A percentile compares a stretch with the other conserved stretches of the same genome.
phyloP scores from a whole-genome alignment of 2,113 vertebrate species.

The Noturus placidus region DNA sequence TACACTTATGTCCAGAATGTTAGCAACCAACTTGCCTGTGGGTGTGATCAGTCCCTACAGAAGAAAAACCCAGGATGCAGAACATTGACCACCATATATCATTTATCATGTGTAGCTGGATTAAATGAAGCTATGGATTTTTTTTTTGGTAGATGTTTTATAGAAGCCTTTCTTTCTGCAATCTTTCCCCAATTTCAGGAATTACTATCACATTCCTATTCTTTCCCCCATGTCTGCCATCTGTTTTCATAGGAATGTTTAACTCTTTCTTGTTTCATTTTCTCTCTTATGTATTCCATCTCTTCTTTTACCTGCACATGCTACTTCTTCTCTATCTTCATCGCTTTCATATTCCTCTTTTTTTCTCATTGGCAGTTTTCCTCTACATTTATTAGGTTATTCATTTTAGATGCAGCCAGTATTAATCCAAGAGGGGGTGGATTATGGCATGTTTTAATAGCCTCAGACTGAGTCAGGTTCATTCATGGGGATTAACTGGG shows the following conservation, averaged over 20 bases:
- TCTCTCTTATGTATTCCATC: background rate
- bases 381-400: background rate
- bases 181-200: background rate
- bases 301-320: background rate
- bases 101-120: background rate
- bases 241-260: background rate
- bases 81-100: background rate
- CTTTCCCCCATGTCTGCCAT: background rate
- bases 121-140: background rate
- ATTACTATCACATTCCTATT: background rate
- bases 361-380: background rate
- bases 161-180: background rate
- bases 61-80: background rate
- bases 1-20: background rate
- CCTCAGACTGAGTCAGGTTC: slow-evolving; percentile 18
- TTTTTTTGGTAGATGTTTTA: background rate
- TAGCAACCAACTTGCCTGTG: background rate
- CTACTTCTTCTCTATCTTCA: background rate
- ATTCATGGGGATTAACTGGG: slow-evolving; percentile 23
- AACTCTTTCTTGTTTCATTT: background rate
- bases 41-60: background rate
- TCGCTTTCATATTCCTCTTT: background rate
- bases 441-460: slow-evolving; percentile 44
- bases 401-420: slow-evolving; percentile 2
- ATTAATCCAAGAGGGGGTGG: slow-evolving; percentile 10